Evolutionary conservation across 2,888 invertebrate genomes (phyloP), one percentile per base, ranked within the genome.

Genomic region (Ophioninae sp.): DNA sequence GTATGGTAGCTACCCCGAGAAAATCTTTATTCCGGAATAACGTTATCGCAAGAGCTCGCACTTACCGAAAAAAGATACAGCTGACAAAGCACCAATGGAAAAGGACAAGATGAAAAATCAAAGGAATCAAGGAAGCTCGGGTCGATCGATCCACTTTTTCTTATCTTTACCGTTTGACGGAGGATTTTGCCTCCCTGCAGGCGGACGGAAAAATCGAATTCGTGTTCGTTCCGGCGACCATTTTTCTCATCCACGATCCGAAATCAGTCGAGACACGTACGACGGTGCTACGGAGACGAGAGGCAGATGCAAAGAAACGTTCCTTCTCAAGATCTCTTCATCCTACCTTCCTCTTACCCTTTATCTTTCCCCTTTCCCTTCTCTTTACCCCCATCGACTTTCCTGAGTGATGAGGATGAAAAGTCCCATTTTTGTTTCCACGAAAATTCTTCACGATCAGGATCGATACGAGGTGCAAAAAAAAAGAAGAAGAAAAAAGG

Each of bases 191-290:
- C 44, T 77, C 64, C 69, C 41, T 65, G 30, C 73, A 64, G 70
- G 59, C 44, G 44, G 75, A 59, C 37, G 56, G 39, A 41, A 79
- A 76, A 84, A 84, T 81, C 84, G 84, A 85, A 84, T 85, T 81
- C 82, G 76, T 82, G 76, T 82, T 81, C 82, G 80, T 82, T 76
- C 70, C 61, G 68, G 23, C 23, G 73, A 78, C 77, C 80, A 74
- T 78, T 75, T 81, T 62, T 81, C 39, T 76, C 70, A 78, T 21
- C 83, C 82, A 80, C 86, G 86, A 88, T 88, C 84, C 87, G 82
- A 85, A 85, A 86, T 87, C 87, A 87, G 81, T 85, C 83, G 84
- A 81, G 85, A 84, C 85, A 84, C 72, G 72, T 85, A 82, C 86
- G 81, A 86, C 85, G 79, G 65, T 67, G 81, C 68, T 81, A 76